phyloP scores from a whole-genome alignment of 2,797 vertebrate genomes.

The Fratercula arctica region DNA sequence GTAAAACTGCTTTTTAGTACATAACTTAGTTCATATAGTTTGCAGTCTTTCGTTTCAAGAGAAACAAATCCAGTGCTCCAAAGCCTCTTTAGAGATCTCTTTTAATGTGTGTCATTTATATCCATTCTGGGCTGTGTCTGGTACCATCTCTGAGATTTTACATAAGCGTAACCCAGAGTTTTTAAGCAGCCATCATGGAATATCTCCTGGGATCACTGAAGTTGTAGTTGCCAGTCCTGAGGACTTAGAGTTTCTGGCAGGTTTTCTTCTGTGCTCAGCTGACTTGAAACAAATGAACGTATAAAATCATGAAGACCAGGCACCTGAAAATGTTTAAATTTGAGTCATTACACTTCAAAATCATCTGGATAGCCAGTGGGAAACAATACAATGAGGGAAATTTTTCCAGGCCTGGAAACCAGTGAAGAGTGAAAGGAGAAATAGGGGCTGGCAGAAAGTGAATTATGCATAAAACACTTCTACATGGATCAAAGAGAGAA shows the following conservation, averaged over 20 bases:
- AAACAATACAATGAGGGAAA: neutral
- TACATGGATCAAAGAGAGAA: constrained; percentile 19
- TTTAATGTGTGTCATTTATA: neutral
- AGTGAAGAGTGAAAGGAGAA: neutral
- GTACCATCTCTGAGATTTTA: neutral
- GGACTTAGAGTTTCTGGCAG: neutral
- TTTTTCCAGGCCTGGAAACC: neutral
- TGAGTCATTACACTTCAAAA: neutral
- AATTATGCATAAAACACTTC: constrained; percentile 50
- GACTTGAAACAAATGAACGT: neutral
- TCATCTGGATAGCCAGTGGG: neutral
- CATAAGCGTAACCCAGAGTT: fast-evolving
- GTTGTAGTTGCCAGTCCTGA: neutral
- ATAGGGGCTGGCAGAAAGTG: neutral
- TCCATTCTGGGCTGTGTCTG: neutral
- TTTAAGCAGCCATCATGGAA: neutral
- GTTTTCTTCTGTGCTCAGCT: neutral
- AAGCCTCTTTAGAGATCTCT: neutral
- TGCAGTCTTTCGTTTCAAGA: neutral
- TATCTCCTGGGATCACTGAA: neutral
- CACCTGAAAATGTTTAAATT: neutral
- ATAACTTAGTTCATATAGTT: neutral
- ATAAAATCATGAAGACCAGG: neutral
- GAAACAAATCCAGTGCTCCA: neutral
- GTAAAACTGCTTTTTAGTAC: neutral